Evolutionary conservation across 2,113 vertebrate genomes (phyloP).

Genomic region (Physeter macrocephalus): DNA sequence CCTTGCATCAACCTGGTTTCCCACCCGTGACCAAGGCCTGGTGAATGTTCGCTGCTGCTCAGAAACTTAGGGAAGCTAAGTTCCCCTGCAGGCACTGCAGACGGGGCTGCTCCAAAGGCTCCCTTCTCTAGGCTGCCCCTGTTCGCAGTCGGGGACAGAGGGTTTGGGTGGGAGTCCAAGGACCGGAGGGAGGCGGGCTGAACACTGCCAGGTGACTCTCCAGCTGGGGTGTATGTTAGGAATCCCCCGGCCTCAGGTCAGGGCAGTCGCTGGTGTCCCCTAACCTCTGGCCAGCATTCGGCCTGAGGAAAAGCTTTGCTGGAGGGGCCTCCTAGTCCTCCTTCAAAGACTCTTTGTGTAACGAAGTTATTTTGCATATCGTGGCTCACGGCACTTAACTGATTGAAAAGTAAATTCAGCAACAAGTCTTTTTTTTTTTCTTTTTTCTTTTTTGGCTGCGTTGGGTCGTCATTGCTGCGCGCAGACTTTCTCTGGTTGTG

Average conservation of each 20-base stretch:
- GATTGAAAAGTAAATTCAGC: background rate
- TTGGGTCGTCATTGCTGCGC: too few species aligned
- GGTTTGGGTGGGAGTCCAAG: background rate
- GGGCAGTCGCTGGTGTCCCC: background rate
- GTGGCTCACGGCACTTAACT: background rate
- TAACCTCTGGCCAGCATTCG: fast-evolving
- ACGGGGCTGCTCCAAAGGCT: background rate
- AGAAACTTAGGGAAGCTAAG: background rate
- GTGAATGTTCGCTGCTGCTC: background rate
- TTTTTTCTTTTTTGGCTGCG: too few species aligned
- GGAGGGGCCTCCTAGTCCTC: background rate
- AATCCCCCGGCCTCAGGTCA: background rate
- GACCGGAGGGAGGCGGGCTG: background rate
- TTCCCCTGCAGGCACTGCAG: background rate
- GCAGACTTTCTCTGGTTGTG: too few species aligned
- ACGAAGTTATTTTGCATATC: background rate
- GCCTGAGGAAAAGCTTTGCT: background rate
- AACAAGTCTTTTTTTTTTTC: background rate
- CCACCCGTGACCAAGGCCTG: background rate
- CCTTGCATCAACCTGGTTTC: too few species aligned
- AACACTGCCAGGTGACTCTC: fast-evolving
- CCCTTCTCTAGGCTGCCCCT: background rate
- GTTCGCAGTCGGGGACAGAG: background rate
- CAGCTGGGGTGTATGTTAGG: background rate
- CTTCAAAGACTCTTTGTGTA: background rate